phyloP scores from a whole-genome alignment of 2,797 vertebrate genomes.

The Discoglossus pictus region DNA sequence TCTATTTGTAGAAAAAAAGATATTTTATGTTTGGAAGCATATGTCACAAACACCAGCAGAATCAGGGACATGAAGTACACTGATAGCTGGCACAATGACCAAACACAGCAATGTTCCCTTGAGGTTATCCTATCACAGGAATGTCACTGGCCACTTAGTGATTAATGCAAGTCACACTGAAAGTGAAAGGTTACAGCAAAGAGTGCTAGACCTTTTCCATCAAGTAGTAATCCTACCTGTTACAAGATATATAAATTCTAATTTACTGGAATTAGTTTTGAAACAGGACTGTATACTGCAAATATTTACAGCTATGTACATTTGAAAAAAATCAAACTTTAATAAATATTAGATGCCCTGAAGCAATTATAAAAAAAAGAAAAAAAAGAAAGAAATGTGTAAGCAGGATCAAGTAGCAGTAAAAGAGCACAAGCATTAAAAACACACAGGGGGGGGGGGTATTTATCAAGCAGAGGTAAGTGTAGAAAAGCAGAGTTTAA shows the following conservation, averaged over 20 bases:
- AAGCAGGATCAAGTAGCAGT: no score
- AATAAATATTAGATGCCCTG: no score
- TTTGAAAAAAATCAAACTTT: no score
- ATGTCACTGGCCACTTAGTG: conserved; percentile 48
- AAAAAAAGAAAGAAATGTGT: no score
- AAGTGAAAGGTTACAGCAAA: conserved; percentile 47
- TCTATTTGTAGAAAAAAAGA: no score
- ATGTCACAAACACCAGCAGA: conserved; percentile 32
- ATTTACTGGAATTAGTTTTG: not conserved
- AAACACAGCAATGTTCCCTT: conserved; percentile 50
- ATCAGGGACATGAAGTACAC: conserved; percentile 34
- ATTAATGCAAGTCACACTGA: conserved; percentile 50
- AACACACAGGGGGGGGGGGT: no score
- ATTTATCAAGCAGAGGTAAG: no score
- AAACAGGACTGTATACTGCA: not conserved
- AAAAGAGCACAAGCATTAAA: no score
- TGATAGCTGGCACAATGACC: conserved; percentile 47
- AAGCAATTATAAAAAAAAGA: no score
- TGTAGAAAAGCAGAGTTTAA: no score
- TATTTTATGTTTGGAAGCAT: conserved; percentile 37
- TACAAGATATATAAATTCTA: conserved; percentile 28
- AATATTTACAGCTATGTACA: not conserved
- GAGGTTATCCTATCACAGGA: conserved; percentile 43
- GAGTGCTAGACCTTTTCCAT: conserved; percentile 30
- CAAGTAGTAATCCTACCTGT: conserved; percentile 26